These are phyloP conservation scores for Hofmannophila pseudospretella DNA, from an alignment of 2,888 invertebrate species.

Conservation along the genomic window DNA sequence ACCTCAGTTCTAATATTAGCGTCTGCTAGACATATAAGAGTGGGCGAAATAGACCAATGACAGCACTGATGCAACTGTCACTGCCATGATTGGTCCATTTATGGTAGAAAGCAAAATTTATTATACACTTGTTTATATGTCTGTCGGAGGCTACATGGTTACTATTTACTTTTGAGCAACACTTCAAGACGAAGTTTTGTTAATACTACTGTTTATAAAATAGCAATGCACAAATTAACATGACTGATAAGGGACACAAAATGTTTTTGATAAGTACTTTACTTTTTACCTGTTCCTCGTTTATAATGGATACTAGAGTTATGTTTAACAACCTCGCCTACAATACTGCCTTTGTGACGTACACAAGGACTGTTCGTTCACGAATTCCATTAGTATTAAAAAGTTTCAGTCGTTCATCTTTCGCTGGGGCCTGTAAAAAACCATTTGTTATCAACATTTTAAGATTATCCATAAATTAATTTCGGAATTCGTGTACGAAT, in stretches of 20 bases:
- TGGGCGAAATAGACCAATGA: conserved; percentile 73
- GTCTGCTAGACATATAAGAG: conserved; percentile 72
- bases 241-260: conserved; percentile 76
- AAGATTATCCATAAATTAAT: conserved; percentile 9
- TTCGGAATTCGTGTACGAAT: conserved; percentile 50
- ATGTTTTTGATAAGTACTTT: conserved; percentile 75
- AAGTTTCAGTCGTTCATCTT: conserved; percentile 21
- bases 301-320: conserved; percentile 13
- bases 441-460: conserved; percentile 13
- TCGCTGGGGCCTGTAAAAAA: conserved; percentile 19
- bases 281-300: conserved; percentile 58
- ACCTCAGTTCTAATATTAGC: conserved; percentile 62
- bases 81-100: conserved; percentile 78
- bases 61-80: conserved; percentile 66
- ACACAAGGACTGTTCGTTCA: conserved; percentile 38
- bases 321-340: conserved; percentile 51
- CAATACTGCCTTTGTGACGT: conserved; percentile 43
- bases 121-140: conserved; percentile 74
- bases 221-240: conserved; percentile 73
- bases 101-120: conserved; percentile 55
- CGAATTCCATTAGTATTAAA: conserved; percentile 40
- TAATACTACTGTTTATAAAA: conserved; percentile 56
- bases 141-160: conserved; percentile 73
- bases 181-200: conserved; percentile 71
- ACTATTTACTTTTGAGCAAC: conserved; percentile 71